phyloP scores from a whole-genome alignment of 2,888 invertebrate genomes.

The Drosophila greeni region DNA sequence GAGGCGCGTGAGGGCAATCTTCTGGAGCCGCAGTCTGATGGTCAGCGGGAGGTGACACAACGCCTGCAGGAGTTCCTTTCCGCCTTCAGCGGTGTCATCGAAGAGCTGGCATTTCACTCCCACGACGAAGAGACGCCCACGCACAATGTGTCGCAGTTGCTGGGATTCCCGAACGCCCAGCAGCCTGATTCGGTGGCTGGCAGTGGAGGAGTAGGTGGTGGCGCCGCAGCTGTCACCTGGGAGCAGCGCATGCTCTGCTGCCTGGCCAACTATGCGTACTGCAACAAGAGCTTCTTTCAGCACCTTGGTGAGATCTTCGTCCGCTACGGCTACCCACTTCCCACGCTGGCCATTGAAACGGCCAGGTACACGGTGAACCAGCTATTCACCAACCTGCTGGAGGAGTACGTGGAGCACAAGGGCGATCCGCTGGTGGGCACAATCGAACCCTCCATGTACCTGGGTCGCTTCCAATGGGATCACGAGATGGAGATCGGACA shows the following conservation, averaged over 20 bases:
- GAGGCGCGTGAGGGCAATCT: conserved; percentile 81
- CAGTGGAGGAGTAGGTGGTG: conserved; percentile 37
- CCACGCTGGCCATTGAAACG: conserved; percentile 84
- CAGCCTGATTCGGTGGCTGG: conserved; percentile 67
- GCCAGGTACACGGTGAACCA: conserved; percentile 82
- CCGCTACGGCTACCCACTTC: conserved; percentile 85
- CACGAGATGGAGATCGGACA: conserved; percentile 87
- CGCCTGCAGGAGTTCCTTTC: conserved; percentile 82
- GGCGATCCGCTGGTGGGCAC: conserved; percentile 97
- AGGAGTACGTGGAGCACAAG: conserved; percentile 92
- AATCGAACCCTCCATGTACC: conserved; percentile 97
- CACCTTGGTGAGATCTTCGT: conserved; percentile 84
- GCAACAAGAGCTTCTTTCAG: conserved; percentile 86
- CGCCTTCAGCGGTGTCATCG: conserved; percentile 84
- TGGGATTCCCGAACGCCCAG: conserved; percentile 81
- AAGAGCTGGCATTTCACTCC: conserved; percentile 85
- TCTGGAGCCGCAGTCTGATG: conserved; percentile 78
- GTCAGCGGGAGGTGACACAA: conserved; percentile 78
- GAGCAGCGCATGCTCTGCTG: conserved; percentile 91
- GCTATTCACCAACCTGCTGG: conserved; percentile 81
- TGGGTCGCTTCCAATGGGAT: conserved; percentile 92
- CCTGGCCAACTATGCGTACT: conserved; percentile 92
- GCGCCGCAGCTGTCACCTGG: conserved; percentile 81
- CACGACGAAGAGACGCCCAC: conserved; percentile 82
- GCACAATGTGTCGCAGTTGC: conserved; percentile 82